phyloP scores from a whole-genome alignment of 2,113 vertebrate genomes.

The Barbus barbus region DNA sequence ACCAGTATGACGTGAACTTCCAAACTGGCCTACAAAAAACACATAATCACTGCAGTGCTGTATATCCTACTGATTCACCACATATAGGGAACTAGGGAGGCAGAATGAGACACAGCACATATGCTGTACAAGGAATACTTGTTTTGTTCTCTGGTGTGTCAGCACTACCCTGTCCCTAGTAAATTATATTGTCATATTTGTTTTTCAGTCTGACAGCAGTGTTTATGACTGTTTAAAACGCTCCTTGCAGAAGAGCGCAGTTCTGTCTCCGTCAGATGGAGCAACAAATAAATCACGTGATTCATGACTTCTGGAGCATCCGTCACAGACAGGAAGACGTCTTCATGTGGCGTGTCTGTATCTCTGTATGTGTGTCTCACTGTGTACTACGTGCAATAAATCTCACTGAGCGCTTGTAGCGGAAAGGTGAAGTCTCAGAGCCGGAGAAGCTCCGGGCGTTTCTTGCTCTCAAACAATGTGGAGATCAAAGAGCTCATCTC shows the following conservation, averaged over 20 bases:
- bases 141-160: conserved; percentile 21
- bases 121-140: conserved; percentile 25
- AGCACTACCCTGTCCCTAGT: conserved; percentile 6
- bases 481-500: conserved; percentile 78
- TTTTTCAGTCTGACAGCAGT: conserved; percentile 62
- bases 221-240: conserved; percentile 66
- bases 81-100: background rate
- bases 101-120: conserved; percentile 14
- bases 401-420: conserved; percentile 69
- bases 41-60: background rate
- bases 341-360: conserved; percentile 51
- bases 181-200: conserved; percentile 58
- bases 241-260: conserved; percentile 68
- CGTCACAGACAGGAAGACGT: conserved; percentile 69
- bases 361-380: conserved; percentile 59
- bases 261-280: conserved; percentile 59
- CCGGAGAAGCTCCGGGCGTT: conserved; percentile 73
- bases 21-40: background rate
- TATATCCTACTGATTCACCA: background rate
- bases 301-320: conserved; percentile 75
- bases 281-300: conserved; percentile 70
- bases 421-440: conserved; percentile 49
- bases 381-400: conserved; percentile 78
- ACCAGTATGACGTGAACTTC: background rate
- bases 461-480: conserved; percentile 68